Conservation (phyloP, 2,888 invertebrate species). For the Steromphala cineraria region DNA sequence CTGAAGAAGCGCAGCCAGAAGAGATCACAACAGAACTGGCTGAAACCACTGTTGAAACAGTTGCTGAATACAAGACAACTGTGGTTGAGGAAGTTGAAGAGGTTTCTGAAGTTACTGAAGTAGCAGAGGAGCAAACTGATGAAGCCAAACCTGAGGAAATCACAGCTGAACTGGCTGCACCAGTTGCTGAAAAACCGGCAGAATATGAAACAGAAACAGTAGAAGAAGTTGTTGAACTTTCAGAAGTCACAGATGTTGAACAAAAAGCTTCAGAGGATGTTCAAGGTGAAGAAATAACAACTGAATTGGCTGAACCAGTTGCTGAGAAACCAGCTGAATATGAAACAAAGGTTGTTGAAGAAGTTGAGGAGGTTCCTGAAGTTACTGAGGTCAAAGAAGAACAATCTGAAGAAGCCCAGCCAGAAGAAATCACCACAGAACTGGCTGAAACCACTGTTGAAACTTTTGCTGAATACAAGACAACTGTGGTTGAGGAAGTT, state of each 20-base stretch:
- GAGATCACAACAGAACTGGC: slow-evolving; percentile 31
- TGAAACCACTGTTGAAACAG: slow-evolving; percentile 29
- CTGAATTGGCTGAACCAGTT: slow-evolving; percentile 30
- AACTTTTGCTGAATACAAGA: slow-evolving; percentile 24
- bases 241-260: slow-evolving; percentile 7
- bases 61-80: slow-evolving; percentile 24
- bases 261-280: slow-evolving; percentile 28
- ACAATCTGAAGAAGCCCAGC: slow-evolving; percentile 29
- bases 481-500: slow-evolving; percentile 29
- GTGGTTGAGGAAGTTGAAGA: slow-evolving; percentile 23
- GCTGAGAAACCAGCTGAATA: slow-evolving; percentile 26
- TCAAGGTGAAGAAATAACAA: slow-evolving; percentile 24
- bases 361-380: slow-evolving; percentile 23
- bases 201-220: background rate
- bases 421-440: slow-evolving; percentile 31
- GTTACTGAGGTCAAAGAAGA: slow-evolving; percentile 17
- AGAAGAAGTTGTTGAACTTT: slow-evolving; percentile 16
- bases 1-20: slow-evolving; percentile 25
- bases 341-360: slow-evolving; percentile 25
- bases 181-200: slow-evolving; percentile 21
- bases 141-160: slow-evolving; percentile 39
- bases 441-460: slow-evolving; percentile 24
- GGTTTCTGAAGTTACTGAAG: background rate
- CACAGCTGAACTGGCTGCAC: slow-evolving; percentile 34
- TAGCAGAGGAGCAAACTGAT: slow-evolving; percentile 14